Conservation (phyloP, 2,888 invertebrate species). For the Yponomeuta malinellus region DNA sequence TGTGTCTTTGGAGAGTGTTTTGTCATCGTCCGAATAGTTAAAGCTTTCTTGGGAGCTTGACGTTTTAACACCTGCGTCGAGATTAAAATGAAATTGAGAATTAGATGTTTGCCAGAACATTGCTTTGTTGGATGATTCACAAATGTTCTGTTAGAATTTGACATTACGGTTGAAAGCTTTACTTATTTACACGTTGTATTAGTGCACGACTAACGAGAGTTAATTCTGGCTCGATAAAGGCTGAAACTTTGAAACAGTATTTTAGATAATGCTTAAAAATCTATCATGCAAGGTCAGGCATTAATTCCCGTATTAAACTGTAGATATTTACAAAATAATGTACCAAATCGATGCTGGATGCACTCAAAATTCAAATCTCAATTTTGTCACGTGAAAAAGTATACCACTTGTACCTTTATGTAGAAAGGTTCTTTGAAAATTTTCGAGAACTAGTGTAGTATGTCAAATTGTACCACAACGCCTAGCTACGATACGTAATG, state of each 20-base stretch:
- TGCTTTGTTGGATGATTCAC: slow-evolving; percentile 17
- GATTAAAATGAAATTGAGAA: slow-evolving; percentile 43
- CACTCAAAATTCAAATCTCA: not conserved
- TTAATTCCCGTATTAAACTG: not conserved
- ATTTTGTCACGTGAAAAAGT: not conserved
- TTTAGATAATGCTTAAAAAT: not conserved
- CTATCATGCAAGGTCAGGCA: not conserved
- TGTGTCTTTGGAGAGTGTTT: slow-evolving; percentile 39
- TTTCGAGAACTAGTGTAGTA: too few species aligned
- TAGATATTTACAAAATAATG: not conserved
- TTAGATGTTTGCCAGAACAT: slow-evolving; percentile 50
- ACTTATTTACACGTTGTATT: slow-evolving; percentile 50
- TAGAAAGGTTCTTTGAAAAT: too few species aligned
- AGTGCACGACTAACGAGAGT: slow-evolving; percentile 57
- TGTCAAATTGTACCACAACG: too few species aligned
- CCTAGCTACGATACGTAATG: too few species aligned
- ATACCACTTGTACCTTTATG: not conserved
- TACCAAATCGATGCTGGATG: not conserved
- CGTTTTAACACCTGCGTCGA: slow-evolving; percentile 65
- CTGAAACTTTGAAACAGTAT: not conserved
- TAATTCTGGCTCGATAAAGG: slow-evolving; percentile 33
- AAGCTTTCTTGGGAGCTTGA: slow-evolving; percentile 61
- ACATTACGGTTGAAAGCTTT: slow-evolving; percentile 36
- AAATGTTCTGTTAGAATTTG: slow-evolving; percentile 35
- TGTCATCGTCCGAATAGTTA: slow-evolving; percentile 47